Evolutionary conservation across 2,888 invertebrate species (phyloP).

Genomic region (Pammene fasciana): DNA sequence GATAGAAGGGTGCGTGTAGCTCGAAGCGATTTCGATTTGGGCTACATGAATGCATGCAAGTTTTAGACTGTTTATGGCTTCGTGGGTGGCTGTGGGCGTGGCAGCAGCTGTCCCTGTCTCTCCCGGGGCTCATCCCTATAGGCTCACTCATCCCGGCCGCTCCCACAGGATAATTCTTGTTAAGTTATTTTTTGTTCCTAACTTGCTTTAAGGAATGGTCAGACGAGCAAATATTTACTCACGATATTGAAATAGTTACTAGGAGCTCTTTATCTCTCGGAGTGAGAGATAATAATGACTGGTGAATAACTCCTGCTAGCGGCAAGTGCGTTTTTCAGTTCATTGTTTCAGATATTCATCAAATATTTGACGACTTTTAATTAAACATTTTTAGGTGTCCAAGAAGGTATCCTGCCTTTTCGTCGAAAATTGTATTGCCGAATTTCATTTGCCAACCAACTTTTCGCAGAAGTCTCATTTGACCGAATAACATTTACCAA

Average conservation of each 20-base stretch:
- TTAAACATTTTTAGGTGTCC: not conserved
- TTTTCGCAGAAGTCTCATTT: too few species aligned
- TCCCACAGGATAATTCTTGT: slow-evolving; percentile 82
- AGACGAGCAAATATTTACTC: slow-evolving; percentile 82
- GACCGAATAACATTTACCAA: too few species aligned
- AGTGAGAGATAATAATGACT: slow-evolving; percentile 46
- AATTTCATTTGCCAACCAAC: too few species aligned
- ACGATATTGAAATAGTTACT: slow-evolving; percentile 81
- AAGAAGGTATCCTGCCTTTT: too few species aligned
- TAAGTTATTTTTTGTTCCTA: slow-evolving; percentile 80
- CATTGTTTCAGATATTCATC: too few species aligned
- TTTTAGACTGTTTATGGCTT: slow-evolving; percentile 82
- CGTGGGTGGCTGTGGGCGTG: slow-evolving; percentile 83
- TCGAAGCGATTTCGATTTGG: slow-evolving; percentile 81
- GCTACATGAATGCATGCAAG: slow-evolving; percentile 83
- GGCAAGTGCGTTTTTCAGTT: not conserved
- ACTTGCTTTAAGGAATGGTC: slow-evolving; percentile 77
- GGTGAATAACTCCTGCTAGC: not conserved
- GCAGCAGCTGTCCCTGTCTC: slow-evolving; percentile 63
- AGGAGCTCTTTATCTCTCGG: slow-evolving; percentile 64
- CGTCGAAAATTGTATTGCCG: too few species aligned
- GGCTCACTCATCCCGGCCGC: slow-evolving; percentile 71
- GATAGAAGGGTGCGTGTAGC: slow-evolving; percentile 59
- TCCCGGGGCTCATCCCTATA: slow-evolving; percentile 50
- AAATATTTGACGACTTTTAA: too few species aligned